Conservation (phyloP, 2,888 invertebrate species). For the Drosophila imparisetae region DNA sequence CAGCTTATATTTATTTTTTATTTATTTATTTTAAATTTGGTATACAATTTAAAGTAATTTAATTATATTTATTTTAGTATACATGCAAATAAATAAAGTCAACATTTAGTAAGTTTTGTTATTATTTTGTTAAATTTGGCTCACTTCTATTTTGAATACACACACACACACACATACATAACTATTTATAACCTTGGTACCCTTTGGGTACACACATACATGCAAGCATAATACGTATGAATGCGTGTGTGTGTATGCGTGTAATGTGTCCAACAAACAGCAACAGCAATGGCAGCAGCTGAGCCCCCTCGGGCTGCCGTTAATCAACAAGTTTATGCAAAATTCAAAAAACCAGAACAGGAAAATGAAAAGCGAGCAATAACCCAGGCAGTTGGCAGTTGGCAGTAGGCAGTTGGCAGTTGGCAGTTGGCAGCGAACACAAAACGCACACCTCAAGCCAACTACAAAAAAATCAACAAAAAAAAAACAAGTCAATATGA, state of each 20-base stretch:
- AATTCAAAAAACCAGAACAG: conserved; percentile 73
- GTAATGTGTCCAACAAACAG: conserved; percentile 49
- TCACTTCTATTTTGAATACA: conserved; percentile 5
- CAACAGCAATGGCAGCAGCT: conserved; percentile 64
- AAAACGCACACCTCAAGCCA: conserved; percentile 77
- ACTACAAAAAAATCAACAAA: conserved; percentile 22
- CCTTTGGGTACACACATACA: conserved; percentile 33
- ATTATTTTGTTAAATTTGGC: conserved; percentile 17
- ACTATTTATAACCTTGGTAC: conserved; percentile 46
- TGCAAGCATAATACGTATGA: not conserved
- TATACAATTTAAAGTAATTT: too few relatives aligned
- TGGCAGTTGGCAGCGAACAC: conserved; percentile 21
- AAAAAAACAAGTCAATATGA: conserved; percentile 78
- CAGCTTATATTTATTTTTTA: too few relatives aligned
- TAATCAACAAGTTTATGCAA: conserved; percentile 80
- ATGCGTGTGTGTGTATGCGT: not conserved
- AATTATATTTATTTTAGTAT: too few relatives aligned
- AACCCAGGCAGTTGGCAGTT: conserved; percentile 62
- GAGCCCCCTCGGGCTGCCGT: conserved; percentile 67
- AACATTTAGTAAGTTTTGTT: not conserved
- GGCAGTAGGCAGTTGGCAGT: conserved; percentile 26
- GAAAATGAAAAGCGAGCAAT: conserved; percentile 79
- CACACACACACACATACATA: not conserved
- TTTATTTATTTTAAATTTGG: too few relatives aligned
- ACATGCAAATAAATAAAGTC: not conserved